phyloP scores from a whole-genome alignment of 30 jellyfish, hydroid and myxozoan genomes.

The Turritopsis rubra region DNA sequence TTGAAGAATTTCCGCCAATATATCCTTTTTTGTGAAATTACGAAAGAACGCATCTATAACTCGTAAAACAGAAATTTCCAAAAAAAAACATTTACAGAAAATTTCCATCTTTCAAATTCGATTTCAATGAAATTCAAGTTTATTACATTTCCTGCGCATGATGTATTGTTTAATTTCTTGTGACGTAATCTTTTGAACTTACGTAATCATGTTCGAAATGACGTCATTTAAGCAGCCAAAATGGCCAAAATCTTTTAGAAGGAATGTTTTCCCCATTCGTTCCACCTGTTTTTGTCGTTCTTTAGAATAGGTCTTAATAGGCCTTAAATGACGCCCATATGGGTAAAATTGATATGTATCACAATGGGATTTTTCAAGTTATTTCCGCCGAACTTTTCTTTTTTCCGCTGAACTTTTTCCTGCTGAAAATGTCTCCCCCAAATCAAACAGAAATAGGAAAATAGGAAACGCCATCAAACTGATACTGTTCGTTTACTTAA shows the following conservation, averaged over 20 bases:
- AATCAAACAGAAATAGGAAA: no score
- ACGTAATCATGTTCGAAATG: background rate
- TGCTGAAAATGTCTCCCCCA: no score
- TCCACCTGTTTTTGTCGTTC: no score
- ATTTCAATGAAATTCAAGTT: background rate
- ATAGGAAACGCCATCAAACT: no score
- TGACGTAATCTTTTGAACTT: background rate
- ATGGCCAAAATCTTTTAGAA: no score
- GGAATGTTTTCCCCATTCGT: no score
- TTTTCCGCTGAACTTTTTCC: no score
- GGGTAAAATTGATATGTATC: no score
- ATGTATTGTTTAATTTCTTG: background rate
- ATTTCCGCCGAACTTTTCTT: no score
- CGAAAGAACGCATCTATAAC: background rate
- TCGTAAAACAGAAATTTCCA: background rate
- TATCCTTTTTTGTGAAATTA: background rate
- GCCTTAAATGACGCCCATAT: no score
- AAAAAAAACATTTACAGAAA: background rate
- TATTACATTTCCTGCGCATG: background rate
- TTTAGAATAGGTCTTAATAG: no score
- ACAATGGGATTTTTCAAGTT: background rate
- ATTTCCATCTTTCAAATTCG: background rate
- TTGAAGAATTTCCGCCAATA: background rate
- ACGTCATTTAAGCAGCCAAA: background rate
- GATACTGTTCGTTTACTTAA: no score